Conservation (phyloP, 2,113 vertebrate species). For the Ascaphus truei region DNA sequence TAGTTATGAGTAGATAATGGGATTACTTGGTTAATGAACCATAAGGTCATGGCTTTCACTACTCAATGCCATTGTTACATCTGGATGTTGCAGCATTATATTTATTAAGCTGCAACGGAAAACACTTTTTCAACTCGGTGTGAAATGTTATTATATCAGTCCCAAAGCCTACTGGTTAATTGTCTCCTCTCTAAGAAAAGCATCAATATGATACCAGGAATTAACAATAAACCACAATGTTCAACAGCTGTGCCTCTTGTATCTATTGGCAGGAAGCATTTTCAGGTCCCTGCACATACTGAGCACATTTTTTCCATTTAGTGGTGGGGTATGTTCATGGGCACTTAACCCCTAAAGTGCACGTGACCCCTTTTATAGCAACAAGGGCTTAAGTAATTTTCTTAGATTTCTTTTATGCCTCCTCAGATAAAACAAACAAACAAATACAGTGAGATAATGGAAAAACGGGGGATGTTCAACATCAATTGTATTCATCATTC, state of each 20-base stretch:
- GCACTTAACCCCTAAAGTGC: no score
- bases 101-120: slow-evolving; percentile 3
- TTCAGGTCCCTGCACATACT: no score
- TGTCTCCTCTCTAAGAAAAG: background rate
- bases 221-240: background rate
- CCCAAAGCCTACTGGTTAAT: background rate
- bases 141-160: background rate
- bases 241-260: background rate
- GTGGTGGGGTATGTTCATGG: no score
- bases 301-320: no score
- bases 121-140: background rate
- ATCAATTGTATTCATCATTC: no score
- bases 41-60: slow-evolving; percentile 10
- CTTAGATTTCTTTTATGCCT: no score
- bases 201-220: background rate
- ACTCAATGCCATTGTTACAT: slow-evolving; percentile 11
- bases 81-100: background rate
- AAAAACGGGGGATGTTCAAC: no score
- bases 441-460: no score
- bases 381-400: no score
- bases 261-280: no score
- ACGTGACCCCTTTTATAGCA: no score
- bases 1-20: slow-evolving; percentile 29
- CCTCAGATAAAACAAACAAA: no score
- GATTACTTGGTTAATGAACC: slow-evolving; percentile 34